Conservation (phyloP, 1,140 invertebrate species). For the Hypothenemus hampei region DNA sequence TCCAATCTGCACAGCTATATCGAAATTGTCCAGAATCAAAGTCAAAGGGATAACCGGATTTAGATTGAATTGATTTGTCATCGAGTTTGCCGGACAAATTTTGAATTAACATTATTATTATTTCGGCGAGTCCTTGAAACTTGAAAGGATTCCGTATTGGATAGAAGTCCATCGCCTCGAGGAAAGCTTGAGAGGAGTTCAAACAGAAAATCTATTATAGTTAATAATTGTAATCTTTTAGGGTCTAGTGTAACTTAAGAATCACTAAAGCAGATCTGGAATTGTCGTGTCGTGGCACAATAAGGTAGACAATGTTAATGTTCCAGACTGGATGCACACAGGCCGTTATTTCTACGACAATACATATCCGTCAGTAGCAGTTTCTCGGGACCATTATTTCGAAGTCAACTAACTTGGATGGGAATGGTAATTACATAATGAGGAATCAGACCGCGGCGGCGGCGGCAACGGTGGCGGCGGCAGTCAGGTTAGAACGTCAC, state of each 20-base stretch:
- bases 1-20: slow-evolving; percentile 6
- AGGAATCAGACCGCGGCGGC: slow-evolving; percentile 20
- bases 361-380: slow-evolving; percentile 17
- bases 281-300: not conserved
- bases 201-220: too few species aligned
- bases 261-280: not conserved
- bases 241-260: too few species aligned
- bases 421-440: slow-evolving; percentile 27
- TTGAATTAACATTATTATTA: too few species aligned
- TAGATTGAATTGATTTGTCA: slow-evolving; percentile 6
- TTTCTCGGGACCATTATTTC: slow-evolving; percentile 11
- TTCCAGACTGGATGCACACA: slow-evolving; percentile 1
- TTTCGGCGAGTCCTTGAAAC: too few species aligned
- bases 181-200: too few species aligned
- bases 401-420: slow-evolving; percentile 23
- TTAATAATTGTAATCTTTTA: too few species aligned
- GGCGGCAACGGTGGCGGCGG: too few species aligned
- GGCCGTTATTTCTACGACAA: slow-evolving; percentile 8
- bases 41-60: slow-evolving; percentile 15
- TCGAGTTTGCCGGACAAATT: too few species aligned
- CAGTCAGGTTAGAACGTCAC: slow-evolving; percentile 18
- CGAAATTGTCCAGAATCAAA: slow-evolving; percentile 3
- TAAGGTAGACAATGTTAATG: not conserved
- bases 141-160: too few species aligned
- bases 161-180: not conserved